Percentiles rank a stretch among this genome's conserved stretches.
Evolutionary conservation across 2,888 invertebrate species (phyloP).

Genomic region (Eristalis pertinax): DNA sequence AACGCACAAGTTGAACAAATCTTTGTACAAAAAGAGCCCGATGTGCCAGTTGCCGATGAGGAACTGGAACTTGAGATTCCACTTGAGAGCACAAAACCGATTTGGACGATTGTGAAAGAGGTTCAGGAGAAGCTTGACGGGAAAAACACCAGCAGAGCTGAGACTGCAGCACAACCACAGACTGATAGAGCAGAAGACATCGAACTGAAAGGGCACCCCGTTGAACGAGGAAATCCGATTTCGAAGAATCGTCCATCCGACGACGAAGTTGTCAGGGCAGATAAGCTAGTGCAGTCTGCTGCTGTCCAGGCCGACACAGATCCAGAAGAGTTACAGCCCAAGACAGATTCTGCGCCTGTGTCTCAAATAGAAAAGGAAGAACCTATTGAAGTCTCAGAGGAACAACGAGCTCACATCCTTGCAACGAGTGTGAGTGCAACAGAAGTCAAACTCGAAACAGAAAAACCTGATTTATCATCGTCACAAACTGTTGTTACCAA

Average conservation of each 20-base stretch:
- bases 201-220: not conserved
- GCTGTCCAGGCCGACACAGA: not conserved
- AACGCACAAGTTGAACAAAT: slow-evolving; percentile 39
- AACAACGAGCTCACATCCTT: not conserved
- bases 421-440: not conserved
- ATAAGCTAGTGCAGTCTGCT: not conserved
- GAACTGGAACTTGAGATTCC: not conserved
- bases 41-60: not conserved
- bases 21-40: slow-evolving; percentile 7
- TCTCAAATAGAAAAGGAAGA: not conserved
- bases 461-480: not conserved
- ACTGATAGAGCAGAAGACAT: not conserved
- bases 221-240: not conserved
- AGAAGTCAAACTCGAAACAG: not conserved
- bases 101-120: slow-evolving; percentile 19
- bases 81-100: not conserved
- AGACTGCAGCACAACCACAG: not conserved
- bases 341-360: not conserved
- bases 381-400: not conserved
- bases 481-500: not conserved
- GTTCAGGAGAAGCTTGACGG: slow-evolving; percentile 3
- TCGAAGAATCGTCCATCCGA: not conserved
- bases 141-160: not conserved
- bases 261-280: not conserved
- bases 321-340: not conserved